A percentile compares a stretch with the other conserved stretches of the same genome.
These are phyloP conservation scores for Chloromyia formosa DNA, from an alignment of 2,888 invertebrate genomes.

Conservation along the genomic window DNA sequence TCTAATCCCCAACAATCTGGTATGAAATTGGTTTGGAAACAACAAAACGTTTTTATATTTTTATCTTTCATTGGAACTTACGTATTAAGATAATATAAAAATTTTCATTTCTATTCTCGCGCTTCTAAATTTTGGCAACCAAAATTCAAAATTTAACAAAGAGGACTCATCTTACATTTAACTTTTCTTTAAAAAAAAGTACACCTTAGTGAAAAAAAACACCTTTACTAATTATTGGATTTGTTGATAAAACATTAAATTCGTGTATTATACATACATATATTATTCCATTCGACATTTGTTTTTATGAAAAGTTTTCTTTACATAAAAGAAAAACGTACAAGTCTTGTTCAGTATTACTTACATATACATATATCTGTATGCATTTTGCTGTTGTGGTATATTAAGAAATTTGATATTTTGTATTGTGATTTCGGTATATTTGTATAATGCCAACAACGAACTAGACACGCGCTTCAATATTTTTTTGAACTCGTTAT, in stretches of 20 bases:
- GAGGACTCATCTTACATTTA: too few species aligned
- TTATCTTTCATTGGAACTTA: neutral
- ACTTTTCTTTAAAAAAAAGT: too few species aligned
- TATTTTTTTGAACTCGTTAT: neutral
- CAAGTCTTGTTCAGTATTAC: neutral
- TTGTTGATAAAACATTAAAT: neutral
- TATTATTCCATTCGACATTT: neutral
- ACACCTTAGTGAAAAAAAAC: neutral
- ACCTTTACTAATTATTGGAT: slow-evolving; percentile 5
- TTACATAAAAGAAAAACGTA: neutral
- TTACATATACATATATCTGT: neutral
- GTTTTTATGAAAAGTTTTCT: neutral
- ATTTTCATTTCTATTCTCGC: neutral
- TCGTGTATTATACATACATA: neutral
- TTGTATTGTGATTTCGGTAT: neutral
- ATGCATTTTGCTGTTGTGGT: slow-evolving; percentile 13
- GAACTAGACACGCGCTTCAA: neutral
- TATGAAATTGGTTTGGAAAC: slow-evolving; percentile 46
- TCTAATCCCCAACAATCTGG: slow-evolving; percentile 48
- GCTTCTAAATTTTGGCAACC: neutral
- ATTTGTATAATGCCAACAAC: neutral
- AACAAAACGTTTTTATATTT: slow-evolving; percentile 5
- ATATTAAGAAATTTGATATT: too few species aligned
- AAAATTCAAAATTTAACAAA: slow-evolving; percentile 25
- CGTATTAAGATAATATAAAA: neutral